phyloP scores from a whole-genome alignment of 2,113 vertebrate genomes.

The Xyliphius kryptos region DNA sequence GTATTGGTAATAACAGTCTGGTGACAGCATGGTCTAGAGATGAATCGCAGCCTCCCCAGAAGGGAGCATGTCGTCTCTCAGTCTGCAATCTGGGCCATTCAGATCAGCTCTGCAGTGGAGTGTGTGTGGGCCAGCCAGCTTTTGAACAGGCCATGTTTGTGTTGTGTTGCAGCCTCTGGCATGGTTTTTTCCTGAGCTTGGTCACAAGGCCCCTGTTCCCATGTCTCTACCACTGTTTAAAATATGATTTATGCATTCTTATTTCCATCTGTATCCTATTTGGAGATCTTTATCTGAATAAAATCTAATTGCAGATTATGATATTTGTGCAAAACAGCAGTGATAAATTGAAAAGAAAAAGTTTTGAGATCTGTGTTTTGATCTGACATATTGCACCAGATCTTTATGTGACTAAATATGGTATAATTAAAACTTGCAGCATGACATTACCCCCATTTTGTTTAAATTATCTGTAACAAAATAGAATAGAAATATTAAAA shows the following conservation, averaged over 20 bases:
- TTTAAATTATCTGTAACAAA: constrained; percentile 78
- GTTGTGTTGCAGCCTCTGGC: constrained; percentile 23
- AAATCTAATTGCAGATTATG: not conserved
- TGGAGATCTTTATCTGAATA: not conserved
- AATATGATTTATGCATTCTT: constrained; percentile 6
- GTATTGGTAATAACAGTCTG: constrained; percentile 1
- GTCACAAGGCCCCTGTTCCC: constrained; percentile 25
- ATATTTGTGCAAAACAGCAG: not conserved
- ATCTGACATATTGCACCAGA: too few species aligned
- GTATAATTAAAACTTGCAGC: constrained; percentile 70
- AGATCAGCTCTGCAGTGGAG: constrained; percentile 9
- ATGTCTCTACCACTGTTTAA: constrained; percentile 6
- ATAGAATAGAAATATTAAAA: constrained; percentile 72
- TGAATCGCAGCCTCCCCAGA: constrained; percentile 6
- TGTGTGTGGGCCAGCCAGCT: constrained; percentile 19
- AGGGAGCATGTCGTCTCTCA: constrained; percentile 20
- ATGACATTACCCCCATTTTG: constrained; percentile 80
- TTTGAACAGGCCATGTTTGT: constrained; percentile 28
- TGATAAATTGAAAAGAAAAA: too few species aligned
- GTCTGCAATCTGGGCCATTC: constrained; percentile 15
- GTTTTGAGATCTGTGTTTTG: too few species aligned
- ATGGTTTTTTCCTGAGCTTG: constrained; percentile 19
- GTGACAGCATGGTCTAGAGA: not conserved
- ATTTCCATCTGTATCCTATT: not conserved
- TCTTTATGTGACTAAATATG: too few species aligned